Conservation (phyloP, 2,113 vertebrate species). For the Hassar affinis region DNA sequence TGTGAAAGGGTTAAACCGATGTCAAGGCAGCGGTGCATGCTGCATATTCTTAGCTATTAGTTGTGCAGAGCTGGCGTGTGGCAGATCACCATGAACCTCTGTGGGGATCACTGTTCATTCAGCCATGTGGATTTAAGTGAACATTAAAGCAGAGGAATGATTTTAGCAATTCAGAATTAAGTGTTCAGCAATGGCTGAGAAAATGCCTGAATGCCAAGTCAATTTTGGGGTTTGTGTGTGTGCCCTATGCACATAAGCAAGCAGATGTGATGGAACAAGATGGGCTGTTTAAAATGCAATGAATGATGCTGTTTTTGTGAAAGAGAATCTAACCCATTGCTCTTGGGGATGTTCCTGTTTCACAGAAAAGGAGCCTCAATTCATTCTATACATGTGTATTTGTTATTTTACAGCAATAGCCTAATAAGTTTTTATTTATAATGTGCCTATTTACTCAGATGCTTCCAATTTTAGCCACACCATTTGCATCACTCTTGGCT, state of each 20-base stretch:
- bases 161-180: conserved; percentile 60
- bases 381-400: not conserved
- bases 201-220: conserved; percentile 36
- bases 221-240: not conserved
- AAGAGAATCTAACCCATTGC: not conserved
- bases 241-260: not conserved
- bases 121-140: conserved; percentile 56
- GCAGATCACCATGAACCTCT: conserved; percentile 41
- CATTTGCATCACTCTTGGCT: not conserved
- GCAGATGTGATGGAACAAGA: not conserved
- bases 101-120: conserved; percentile 27
- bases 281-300: conserved; percentile 9
- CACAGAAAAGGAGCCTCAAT: not conserved
- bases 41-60: conserved; percentile 16
- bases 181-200: conserved; percentile 50
- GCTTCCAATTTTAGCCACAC: conserved; percentile 15
- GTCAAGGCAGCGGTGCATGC: conserved; percentile 9
- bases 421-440: not conserved
- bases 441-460: not conserved
- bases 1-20: conserved; percentile 32
- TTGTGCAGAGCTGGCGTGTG: not conserved
- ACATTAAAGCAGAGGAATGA: conserved; percentile 52
- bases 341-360: not conserved
- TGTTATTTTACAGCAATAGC: not conserved
- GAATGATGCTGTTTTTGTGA: not conserved